These are phyloP conservation scores for Anguilla rostrata DNA, from an alignment of 2,113 vertebrate species.

Conservation along the genomic window DNA sequence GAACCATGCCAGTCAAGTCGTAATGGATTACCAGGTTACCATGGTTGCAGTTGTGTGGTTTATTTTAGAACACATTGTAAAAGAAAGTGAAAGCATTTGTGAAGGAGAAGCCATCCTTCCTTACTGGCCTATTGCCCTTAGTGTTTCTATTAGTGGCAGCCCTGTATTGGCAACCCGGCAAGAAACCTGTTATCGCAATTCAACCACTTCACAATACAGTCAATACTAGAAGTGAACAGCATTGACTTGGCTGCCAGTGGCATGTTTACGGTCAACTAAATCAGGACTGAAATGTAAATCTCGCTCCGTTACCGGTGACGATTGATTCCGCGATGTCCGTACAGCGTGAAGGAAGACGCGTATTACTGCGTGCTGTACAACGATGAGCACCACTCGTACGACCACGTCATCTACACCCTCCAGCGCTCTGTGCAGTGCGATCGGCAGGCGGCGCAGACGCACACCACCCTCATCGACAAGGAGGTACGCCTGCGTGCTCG, in stretches of 20 bases:
- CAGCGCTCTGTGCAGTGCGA: conserved; percentile 88
- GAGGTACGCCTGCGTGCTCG: conserved; percentile 73
- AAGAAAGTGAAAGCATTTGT: neutral
- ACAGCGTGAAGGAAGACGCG: conserved; percentile 74
- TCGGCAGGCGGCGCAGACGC: conserved; percentile 80
- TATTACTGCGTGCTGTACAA: conserved; percentile 96
- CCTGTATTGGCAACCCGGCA: neutral
- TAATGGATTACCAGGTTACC: neutral
- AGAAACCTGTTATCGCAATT: too few relatives aligned
- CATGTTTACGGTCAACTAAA: neutral
- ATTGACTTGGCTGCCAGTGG: neutral
- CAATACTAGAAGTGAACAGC: neutral
- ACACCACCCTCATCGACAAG: conserved; percentile 90
- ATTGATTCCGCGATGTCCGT: neutral
- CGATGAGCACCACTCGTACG: conserved; percentile 96
- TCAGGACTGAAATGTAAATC: too few relatives aligned
- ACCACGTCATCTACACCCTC: conserved; percentile 94
- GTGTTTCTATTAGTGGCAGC: too few relatives aligned
- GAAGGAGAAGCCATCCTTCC: neutral
- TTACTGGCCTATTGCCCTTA: neutral
- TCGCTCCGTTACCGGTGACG: too few relatives aligned
- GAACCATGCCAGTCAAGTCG: neutral
- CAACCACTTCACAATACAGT: neutral
- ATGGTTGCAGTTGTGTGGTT: neutral
- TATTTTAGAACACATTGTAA: neutral